Evolutionary conservation across 2,888 invertebrate genomes (phyloP).

Genomic region (Sphinx pinastri): DNA sequence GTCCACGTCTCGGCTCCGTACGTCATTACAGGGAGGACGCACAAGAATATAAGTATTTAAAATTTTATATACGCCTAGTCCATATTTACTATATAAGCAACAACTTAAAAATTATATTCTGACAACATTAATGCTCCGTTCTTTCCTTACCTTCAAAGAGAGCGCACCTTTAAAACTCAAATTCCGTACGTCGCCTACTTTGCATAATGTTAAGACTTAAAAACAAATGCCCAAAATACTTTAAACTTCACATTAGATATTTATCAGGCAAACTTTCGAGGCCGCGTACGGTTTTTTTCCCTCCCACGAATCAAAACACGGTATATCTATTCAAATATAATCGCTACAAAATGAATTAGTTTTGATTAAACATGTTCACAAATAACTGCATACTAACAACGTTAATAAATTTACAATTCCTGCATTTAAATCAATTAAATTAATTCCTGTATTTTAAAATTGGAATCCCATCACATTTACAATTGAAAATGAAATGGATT

Average conservation of each 20-base stretch:
- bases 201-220: slow-evolving; percentile 12
- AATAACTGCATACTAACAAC: slow-evolving; percentile 15
- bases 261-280: slow-evolving; percentile 10
- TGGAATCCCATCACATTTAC: background rate
- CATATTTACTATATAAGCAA: background rate
- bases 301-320: background rate
- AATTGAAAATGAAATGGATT: background rate
- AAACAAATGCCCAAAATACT: slow-evolving; percentile 10
- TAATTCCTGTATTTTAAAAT: background rate
- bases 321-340: background rate
- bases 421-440: slow-evolving; percentile 3
- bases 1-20: too few relatives aligned
- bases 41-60: too few relatives aligned
- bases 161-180: slow-evolving; percentile 5
- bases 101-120: background rate
- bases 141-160: background rate
- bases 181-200: slow-evolving; percentile 16
- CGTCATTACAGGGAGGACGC: too few relatives aligned
- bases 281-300: slow-evolving; percentile 7
- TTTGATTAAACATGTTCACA: background rate
- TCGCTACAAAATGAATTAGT: background rate
- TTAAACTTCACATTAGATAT: slow-evolving; percentile 20
- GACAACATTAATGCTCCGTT: background rate
- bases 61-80: too few relatives aligned
- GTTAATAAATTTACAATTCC: background rate